Conservation (phyloP, 2,888 invertebrate species). For the Hirtodrosophila alboralis region DNA sequence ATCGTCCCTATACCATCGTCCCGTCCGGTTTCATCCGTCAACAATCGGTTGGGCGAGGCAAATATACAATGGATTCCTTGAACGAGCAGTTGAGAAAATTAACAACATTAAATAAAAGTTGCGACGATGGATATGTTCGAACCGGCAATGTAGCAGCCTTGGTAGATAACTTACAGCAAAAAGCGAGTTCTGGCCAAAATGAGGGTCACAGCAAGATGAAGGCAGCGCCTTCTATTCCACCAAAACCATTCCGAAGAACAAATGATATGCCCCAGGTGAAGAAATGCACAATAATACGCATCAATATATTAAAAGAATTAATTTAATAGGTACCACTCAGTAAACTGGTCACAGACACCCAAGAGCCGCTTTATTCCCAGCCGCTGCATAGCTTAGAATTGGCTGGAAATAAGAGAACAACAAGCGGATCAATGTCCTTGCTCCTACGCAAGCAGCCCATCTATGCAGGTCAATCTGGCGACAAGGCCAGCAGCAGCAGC, state of each 20-base stretch:
- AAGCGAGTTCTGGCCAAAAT: conserved; percentile 7
- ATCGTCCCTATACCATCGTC: no score
- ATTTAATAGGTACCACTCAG: conserved; percentile 88
- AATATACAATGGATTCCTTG: conserved; percentile 86
- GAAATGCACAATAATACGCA: neutral
- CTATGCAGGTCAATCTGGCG: conserved; percentile 41
- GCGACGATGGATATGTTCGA: conserved; percentile 16
- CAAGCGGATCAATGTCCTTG: conserved; percentile 10
- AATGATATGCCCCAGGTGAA: conserved; percentile 84
- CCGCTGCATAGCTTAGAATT: conserved; percentile 86
- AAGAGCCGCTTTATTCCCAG: conserved; percentile 91
- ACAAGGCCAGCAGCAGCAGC: conserved; percentile 49
- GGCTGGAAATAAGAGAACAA: conserved; percentile 10
- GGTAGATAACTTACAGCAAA: conserved; percentile 47
- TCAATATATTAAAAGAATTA: conserved; percentile 1
- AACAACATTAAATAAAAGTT: conserved; percentile 86
- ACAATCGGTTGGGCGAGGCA: no score
- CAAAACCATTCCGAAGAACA: conserved; percentile 89
- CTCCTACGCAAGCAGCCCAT: conserved; percentile 65
- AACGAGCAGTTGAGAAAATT: conserved; percentile 89
- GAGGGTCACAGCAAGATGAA: conserved; percentile 85
- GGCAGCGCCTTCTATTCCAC: conserved; percentile 91
- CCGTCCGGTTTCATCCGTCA: no score
- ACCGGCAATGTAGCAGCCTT: conserved; percentile 48
- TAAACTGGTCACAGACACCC: conserved; percentile 88